These are phyloP conservation scores for Clostera curtula DNA, from an alignment of 2,888 invertebrate species.

Conservation along the genomic window DNA sequence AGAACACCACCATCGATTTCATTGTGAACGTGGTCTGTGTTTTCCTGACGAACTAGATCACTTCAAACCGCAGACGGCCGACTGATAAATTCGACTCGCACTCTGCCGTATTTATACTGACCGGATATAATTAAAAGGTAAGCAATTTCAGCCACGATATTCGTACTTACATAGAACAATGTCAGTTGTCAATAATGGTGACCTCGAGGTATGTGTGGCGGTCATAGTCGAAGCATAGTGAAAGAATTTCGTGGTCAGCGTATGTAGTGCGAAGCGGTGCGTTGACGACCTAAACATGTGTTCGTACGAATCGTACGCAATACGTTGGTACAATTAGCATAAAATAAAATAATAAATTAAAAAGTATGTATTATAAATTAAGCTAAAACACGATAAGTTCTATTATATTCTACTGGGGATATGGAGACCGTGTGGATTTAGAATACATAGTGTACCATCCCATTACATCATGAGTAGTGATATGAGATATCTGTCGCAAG, in stretches of 20 bases:
- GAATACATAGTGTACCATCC: no score
- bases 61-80: conserved; percentile 44
- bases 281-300: no score
- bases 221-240: conserved; percentile 32
- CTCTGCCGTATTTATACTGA: conserved; percentile 57
- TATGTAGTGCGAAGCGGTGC: conserved; percentile 56
- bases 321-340: no score
- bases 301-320: no score
- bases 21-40: conserved; percentile 44
- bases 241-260: conserved; percentile 58
- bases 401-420: conserved; percentile 8
- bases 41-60: conserved; percentile 50
- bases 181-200: conserved; percentile 63
- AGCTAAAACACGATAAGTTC: no score
- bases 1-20: conserved; percentile 76
- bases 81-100: conserved; percentile 28
- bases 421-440: no score
- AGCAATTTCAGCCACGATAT: conserved; percentile 35
- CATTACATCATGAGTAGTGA: no score
- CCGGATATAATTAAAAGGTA: conserved; percentile 66
- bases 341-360: no score
- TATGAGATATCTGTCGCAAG: no score
- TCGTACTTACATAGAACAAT: conserved; percentile 52
- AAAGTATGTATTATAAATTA: no score
- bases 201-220: conserved; percentile 56